A percentile compares a stretch with the other conserved stretches of the same genome.
These are phyloP conservation scores for Hipposideros larvatus DNA, from an alignment of 2,797 vertebrate species.

Conservation along the genomic window DNA sequence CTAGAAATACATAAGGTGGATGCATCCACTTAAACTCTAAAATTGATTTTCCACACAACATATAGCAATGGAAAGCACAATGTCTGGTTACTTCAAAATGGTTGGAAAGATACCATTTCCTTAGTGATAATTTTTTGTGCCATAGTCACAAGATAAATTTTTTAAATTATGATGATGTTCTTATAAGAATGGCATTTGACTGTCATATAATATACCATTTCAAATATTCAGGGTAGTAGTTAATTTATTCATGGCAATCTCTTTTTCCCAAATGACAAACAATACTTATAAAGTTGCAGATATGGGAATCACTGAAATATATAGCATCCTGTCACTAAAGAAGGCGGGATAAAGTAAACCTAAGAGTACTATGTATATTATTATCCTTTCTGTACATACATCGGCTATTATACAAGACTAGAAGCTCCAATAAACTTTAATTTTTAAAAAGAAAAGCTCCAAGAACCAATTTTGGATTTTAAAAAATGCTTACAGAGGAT, in stretches of 20 bases:
- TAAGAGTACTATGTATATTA: neutral
- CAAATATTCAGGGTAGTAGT: neutral
- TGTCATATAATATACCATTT: neutral
- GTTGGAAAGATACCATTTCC: neutral
- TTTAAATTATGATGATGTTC: neutral
- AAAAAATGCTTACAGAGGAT: neutral
- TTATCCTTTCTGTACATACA: neutral
- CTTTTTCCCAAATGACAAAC: neutral
- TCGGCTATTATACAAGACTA: neutral
- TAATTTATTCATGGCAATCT: neutral
- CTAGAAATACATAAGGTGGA: neutral
- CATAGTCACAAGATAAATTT: neutral
- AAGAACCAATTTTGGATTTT: neutral
- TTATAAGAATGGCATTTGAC: neutral
- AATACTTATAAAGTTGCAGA: neutral
- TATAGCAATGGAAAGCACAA: neutral
- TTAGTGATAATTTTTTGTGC: neutral
- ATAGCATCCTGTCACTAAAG: neutral
- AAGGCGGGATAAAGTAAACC: neutral
- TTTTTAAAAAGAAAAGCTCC: neutral
- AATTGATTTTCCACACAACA: neutral
- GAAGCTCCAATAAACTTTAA: neutral
- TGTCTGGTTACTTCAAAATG: conserved; percentile 13
- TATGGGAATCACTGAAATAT: neutral
- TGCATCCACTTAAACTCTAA: neutral